These are phyloP conservation scores for Acipenser transmontanus DNA, from an alignment of 2,797 vertebrate species.

Conservation along the genomic window DNA sequence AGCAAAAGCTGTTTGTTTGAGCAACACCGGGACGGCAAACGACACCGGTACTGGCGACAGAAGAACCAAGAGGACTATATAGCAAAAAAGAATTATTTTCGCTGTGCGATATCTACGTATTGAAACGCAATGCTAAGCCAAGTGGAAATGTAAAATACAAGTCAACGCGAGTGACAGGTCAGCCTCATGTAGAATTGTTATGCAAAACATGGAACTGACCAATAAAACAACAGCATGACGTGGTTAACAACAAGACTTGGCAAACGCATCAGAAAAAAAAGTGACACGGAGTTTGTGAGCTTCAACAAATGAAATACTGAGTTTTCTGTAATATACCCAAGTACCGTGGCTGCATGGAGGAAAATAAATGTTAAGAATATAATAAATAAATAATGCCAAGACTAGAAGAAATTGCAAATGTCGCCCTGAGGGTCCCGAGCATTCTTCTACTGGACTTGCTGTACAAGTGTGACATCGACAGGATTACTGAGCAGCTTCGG, in stretches of 20 bases:
- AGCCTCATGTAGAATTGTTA: background rate
- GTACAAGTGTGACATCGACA: conserved; percentile 73
- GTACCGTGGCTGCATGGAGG: background rate
- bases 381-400: conserved; percentile 51
- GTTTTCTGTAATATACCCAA: background rate
- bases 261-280: conserved; percentile 15
- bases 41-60: background rate
- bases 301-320: background rate
- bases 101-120: background rate
- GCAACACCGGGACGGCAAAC: background rate
- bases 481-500: conserved; percentile 59
- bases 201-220: conserved; percentile 1
- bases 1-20: too few relatives aligned
- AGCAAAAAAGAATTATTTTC: background rate
- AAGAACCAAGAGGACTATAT: background rate
- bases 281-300: background rate
- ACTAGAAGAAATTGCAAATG: conserved; percentile 69
- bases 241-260: background rate
- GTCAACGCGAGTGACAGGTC: too few relatives aligned
- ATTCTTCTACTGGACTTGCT: conserved; percentile 72
- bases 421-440: conserved; percentile 70
- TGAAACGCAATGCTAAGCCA: background rate
- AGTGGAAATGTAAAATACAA: too few relatives aligned
- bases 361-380: background rate
- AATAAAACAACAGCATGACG: background rate